Evolutionary conservation across 2,113 vertebrate species (phyloP).

Genomic region (Crocuta crocuta): DNA sequence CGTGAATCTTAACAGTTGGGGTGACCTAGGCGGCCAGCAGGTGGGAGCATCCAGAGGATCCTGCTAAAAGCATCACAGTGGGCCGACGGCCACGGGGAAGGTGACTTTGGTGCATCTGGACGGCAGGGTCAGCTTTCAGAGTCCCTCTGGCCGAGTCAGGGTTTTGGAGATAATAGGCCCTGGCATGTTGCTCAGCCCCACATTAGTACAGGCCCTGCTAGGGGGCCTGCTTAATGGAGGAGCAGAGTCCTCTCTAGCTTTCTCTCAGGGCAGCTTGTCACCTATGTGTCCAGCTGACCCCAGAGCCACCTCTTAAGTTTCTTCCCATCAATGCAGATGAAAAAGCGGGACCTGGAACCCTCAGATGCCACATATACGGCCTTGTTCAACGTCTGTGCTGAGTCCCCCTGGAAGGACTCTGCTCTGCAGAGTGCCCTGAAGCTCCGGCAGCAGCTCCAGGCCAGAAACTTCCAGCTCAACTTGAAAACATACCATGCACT

Average conservation of each 20-base stretch:
- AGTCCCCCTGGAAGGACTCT: conserved; percentile 90
- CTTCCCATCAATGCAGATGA: conserved; percentile 90
- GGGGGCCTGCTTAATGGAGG: accelerated
- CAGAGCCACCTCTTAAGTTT: not conserved
- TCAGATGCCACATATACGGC: conserved; percentile 94
- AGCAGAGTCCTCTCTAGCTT: not conserved
- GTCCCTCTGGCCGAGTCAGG: not conserved
- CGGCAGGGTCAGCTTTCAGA: not conserved
- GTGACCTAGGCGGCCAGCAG: not conserved
- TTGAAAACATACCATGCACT: conserved; percentile 93
- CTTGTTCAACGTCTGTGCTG: conserved; percentile 95
- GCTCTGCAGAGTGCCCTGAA: conserved; percentile 92
- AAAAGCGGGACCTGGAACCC: conserved; percentile 92
- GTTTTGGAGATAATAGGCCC: not conserved
- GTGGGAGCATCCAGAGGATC: not conserved
- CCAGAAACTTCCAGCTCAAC: conserved; percentile 89
- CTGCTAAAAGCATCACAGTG: not conserved
- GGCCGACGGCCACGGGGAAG: not conserved
- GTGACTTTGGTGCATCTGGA: not conserved
- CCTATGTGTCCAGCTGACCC: not conserved
- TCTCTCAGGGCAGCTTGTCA: not conserved
- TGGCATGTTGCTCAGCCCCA: not conserved
- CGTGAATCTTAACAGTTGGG: not conserved
- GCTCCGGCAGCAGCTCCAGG: conserved; percentile 90
- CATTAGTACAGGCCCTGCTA: not conserved